These are phyloP conservation scores for Oceanodroma leucorhoa DNA, from an alignment of 2,797 vertebrate species.

Conservation along the genomic window DNA sequence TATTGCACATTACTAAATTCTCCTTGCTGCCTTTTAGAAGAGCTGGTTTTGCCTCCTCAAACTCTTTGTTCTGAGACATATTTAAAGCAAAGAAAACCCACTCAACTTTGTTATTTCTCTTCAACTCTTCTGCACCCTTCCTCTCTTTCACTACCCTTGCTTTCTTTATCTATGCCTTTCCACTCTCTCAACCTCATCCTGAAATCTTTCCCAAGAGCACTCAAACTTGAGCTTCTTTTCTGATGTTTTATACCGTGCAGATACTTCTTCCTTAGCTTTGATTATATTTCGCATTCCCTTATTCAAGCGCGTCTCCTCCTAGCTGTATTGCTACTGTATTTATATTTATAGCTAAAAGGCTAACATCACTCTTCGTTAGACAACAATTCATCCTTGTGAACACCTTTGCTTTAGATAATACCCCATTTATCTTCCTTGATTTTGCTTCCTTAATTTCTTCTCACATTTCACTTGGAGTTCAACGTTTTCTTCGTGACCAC, in stretches of 20 bases:
- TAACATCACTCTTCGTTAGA: constrained; percentile 33
- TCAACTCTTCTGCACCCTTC: not conserved
- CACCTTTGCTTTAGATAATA: not conserved
- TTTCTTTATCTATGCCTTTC: not conserved
- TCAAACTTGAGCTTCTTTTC: not conserved
- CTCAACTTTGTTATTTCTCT: not conserved
- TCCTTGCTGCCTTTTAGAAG: not conserved
- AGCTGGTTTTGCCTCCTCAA: not conserved
- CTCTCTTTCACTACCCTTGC: not conserved
- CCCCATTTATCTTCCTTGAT: constrained; percentile 17
- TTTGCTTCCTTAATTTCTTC: not conserved
- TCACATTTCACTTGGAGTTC: not conserved
- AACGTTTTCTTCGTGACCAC: not conserved
- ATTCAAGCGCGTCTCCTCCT: constrained; percentile 23
- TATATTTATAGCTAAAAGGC: constrained; percentile 38
- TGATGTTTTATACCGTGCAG: not conserved
- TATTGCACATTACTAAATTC: not conserved
- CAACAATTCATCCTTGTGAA: constrained; percentile 38
- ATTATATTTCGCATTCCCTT: constrained; percentile 22
- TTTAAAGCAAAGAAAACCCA: constrained; percentile 11
- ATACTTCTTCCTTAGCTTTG: not conserved
- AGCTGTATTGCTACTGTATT: constrained; percentile 30
- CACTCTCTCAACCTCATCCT: not conserved
- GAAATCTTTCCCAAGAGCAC: not conserved
- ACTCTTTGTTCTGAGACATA: not conserved